Conservation (phyloP, 2,797 vertebrate genomes). For the Cyprinodon diabolis region DNA sequence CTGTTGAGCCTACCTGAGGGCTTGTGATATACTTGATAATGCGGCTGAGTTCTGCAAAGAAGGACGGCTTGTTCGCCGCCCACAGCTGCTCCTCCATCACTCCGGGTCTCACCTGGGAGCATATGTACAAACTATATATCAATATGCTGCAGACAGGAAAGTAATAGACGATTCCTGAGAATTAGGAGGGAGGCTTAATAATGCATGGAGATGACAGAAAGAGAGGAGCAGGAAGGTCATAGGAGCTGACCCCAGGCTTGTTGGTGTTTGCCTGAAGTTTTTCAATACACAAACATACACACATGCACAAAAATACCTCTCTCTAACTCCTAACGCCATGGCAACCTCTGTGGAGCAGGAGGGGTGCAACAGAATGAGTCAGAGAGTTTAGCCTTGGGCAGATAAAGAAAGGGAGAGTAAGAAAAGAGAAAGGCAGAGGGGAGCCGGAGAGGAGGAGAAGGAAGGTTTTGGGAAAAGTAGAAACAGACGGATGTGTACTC, state of each 20-base stretch:
- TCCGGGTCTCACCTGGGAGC: conserved; percentile 54
- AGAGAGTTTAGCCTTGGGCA: conserved; percentile 78
- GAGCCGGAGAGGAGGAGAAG: conserved; percentile 44
- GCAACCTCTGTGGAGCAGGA: conserved; percentile 54
- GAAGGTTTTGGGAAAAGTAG: conserved; percentile 46
- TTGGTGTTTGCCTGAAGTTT: conserved; percentile 54
- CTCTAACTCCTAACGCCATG: conserved; percentile 56
- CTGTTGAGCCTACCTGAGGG: conserved; percentile 67
- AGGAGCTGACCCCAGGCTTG: conserved; percentile 56
- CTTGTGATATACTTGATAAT: conserved; percentile 70
- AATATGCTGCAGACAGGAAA: conserved; percentile 22
- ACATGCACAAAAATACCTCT: conserved; percentile 16
- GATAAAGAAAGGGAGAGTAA: conserved; percentile 49
- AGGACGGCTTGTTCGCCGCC: conserved; percentile 68
- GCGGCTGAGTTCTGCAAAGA: conserved; percentile 71
- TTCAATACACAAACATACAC: conserved; percentile 36
- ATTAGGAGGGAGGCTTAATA: conserved; percentile 29
- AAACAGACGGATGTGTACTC: conserved; percentile 12
- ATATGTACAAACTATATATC: conserved; percentile 31
- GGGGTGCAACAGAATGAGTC: conserved; percentile 71
- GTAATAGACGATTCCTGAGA: conserved; percentile 11
- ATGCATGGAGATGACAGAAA: conserved; percentile 47
- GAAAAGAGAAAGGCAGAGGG: conserved; percentile 43
- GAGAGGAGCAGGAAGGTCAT: conserved; percentile 54
- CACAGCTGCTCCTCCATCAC: conserved; percentile 71